phyloP scores from a whole-genome alignment of 2,113 vertebrate species.

The Gopherus flavomarginatus region DNA sequence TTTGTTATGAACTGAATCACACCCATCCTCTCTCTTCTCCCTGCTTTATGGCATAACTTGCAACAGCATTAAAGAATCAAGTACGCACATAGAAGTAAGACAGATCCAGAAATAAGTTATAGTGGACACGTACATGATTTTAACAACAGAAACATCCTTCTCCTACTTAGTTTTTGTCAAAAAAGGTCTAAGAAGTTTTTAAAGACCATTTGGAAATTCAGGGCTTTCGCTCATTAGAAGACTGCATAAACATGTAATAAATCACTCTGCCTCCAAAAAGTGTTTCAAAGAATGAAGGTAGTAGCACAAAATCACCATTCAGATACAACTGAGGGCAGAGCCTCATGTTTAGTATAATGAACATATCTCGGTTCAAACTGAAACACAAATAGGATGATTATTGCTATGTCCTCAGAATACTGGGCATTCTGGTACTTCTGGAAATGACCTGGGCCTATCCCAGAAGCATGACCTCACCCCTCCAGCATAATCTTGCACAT shows the following conservation, averaged over 20 bases:
- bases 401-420: background rate
- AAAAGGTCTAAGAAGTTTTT: background rate
- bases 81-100: background rate
- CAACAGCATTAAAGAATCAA: background rate
- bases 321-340: background rate
- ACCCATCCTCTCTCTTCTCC: background rate
- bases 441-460: background rate
- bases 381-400: background rate
- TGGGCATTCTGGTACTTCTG: background rate
- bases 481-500: background rate
- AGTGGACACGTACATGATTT: background rate
- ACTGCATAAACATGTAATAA: rapidly evolving
- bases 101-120: background rate
- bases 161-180: background rate
- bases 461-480: background rate
- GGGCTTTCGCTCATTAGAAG: background rate
- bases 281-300: background rate
- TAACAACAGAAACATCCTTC: background rate
- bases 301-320: background rate
- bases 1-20: background rate
- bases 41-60: background rate
- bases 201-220: background rate
- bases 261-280: constrained; percentile 5
- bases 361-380: background rate
- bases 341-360: rapidly evolving